Conservation (phyloP, 2,888 invertebrate species). For the Eupithecia insigniata region DNA sequence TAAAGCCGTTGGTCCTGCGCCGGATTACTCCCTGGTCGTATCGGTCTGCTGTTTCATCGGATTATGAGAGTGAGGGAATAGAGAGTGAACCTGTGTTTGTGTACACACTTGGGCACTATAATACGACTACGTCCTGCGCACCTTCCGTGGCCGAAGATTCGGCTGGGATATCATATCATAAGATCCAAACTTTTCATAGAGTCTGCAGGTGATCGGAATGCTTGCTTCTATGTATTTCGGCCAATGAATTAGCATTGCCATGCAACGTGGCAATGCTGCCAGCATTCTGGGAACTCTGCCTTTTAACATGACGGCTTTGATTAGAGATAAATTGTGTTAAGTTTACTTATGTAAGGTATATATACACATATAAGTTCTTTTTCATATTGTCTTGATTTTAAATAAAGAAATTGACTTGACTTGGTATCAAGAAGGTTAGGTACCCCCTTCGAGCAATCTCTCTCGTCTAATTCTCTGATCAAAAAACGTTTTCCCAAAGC, state of each 20-base stretch:
- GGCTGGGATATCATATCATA: too few species aligned
- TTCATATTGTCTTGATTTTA: not conserved
- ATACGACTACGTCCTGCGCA: too few species aligned
- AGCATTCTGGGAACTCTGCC: not conserved
- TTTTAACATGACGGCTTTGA: not conserved
- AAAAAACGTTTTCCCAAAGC: not conserved
- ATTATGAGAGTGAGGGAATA: too few species aligned
- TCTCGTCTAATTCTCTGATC: not conserved
- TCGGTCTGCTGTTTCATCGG: too few species aligned
- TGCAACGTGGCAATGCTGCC: not conserved
- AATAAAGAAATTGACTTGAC: not conserved
- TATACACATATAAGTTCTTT: too few species aligned
- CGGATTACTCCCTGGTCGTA: too few species aligned
- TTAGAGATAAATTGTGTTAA: too few species aligned
- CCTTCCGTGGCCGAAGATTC: too few species aligned
- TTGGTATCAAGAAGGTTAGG: not conserved
- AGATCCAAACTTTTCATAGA: not conserved
- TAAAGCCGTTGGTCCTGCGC: too few species aligned
- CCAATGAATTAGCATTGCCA: not conserved
- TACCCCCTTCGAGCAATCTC: not conserved
- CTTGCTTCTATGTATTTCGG: not conserved
- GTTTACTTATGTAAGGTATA: too few species aligned
- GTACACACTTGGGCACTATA: too few species aligned
- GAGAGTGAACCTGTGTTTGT: too few species aligned
- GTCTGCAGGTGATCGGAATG: not conserved